Conservation (phyloP, 2,888 invertebrate genomes). For the Ophion slaviceki region DNA sequence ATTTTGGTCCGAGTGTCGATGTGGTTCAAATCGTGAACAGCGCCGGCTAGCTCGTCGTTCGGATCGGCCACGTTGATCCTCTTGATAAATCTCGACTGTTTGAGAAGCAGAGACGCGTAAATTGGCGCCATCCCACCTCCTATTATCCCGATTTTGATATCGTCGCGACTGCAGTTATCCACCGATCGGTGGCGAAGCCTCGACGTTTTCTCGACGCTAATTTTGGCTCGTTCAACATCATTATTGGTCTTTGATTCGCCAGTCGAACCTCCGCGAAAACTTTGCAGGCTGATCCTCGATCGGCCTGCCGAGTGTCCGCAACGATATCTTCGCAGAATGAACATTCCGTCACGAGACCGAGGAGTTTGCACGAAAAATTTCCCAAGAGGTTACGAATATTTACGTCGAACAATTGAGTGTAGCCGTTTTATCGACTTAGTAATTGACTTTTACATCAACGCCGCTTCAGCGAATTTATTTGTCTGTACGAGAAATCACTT, state of each 20-base stretch:
- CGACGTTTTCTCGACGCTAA: background rate
- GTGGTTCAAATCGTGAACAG: slow-evolving; percentile 71
- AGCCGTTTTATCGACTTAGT: background rate
- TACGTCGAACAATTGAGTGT: slow-evolving; percentile 1
- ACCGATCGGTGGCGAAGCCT: background rate
- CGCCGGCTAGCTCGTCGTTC: slow-evolving; percentile 65
- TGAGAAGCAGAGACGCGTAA: slow-evolving; percentile 76
- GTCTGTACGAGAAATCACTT: background rate
- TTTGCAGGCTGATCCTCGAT: slow-evolving; percentile 4
- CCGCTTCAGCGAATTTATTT: background rate
- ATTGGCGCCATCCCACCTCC: slow-evolving; percentile 75
- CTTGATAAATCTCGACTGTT: slow-evolving; percentile 77
- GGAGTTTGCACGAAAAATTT: slow-evolving; percentile 4
- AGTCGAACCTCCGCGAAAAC: background rate
- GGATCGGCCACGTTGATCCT: slow-evolving; percentile 75
- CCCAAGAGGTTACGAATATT: slow-evolving; percentile 43
- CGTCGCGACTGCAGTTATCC: slow-evolving; percentile 11
- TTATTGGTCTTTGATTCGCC: slow-evolving; percentile 3
- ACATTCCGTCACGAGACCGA: slow-evolving; percentile 40
- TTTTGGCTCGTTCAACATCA: slow-evolving; percentile 10
- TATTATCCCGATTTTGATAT: slow-evolving; percentile 75
- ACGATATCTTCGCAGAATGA: slow-evolving; percentile 31
- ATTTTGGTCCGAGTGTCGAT: slow-evolving; percentile 76
- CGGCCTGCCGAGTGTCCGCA: background rate
- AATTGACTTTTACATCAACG: background rate